phyloP scores from a whole-genome alignment of 2,797 vertebrate genomes.

The Apodemus agrarius region DNA sequence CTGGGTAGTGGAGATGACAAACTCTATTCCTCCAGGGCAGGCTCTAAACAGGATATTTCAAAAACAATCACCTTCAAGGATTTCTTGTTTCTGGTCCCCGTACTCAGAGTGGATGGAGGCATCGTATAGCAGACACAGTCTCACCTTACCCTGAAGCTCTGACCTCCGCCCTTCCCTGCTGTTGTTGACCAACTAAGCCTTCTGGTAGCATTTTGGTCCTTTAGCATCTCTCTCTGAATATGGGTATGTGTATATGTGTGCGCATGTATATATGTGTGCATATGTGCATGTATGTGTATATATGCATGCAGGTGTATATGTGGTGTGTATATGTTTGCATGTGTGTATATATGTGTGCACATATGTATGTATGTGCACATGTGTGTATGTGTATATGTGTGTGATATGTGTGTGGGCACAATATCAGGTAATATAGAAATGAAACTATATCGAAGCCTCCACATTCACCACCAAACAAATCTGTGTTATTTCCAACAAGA shows the following conservation, averaged over 20 bases:
- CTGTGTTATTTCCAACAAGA: neutral
- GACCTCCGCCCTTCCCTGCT: neutral
- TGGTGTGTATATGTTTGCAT: neutral
- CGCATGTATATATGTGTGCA: neutral
- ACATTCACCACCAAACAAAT: neutral
- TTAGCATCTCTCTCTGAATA: neutral
- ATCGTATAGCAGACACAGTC: neutral
- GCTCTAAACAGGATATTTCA: neutral
- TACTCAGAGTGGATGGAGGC: neutral
- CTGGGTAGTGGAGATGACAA: neutral
- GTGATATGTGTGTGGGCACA: neutral
- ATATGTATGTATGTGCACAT: rapidly evolving
- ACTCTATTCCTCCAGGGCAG: neutral
- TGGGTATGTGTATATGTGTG: neutral
- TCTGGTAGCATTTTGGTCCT: neutral
- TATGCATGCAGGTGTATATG: neutral
- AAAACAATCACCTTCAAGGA: neutral
- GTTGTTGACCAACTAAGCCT: neutral
- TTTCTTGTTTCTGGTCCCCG: neutral
- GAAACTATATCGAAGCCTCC: neutral
- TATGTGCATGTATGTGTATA: neutral
- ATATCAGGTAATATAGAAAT: neutral
- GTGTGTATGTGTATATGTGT: rapidly evolving
- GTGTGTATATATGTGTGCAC: rapidly evolving
- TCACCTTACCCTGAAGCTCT: neutral